Base-by-base conservation (phyloP, 2,113 vertebrate species). In the Phylloscopus trochilus region DNA sequence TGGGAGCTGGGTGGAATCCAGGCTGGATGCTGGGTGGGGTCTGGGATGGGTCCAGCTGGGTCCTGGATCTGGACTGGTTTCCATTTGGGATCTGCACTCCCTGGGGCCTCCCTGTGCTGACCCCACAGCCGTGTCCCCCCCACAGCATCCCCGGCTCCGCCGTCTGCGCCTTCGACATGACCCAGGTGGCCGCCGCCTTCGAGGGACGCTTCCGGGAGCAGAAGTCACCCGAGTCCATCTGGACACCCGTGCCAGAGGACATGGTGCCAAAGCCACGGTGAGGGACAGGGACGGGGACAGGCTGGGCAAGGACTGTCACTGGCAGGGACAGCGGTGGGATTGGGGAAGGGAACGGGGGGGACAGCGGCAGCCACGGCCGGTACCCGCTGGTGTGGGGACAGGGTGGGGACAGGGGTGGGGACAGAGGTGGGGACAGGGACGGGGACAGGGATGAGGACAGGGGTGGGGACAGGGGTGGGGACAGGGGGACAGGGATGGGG, bases 161-260 rank as follows among this genome's bases (percentile, higher is more conserved):
- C 0, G 99, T 99, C 82, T 99, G 99, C 20, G 98, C 99, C 87
- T 99, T 99, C 6, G 99, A 99, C 98, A 99, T 99, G 99, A 97
- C 98, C 53, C 98, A 99, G 43, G 98, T 99, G 96, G 98, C 99
- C 0, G 96, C 97, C 0, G 99, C 98, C 91, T 99, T 99, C 10
- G 99, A 99, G 56, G 99, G 99, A 17, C 98, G 99, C 20, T 99
- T 99, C 96, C 99, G 99, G 33, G 99, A 99, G 96, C 99, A 99
- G 98, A 99, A 99, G 87, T 99, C 98, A 0, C 98, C 99, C 0
- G 99, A 99, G 85, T 99, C 99, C 63, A 99, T 99, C 97, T 99
- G 99, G 99, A 99, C 99, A 0, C 98, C 99, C 0, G 99, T 99
- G 92, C 98, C 99, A 0, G 99, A 99, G 95, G 99, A 99, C 60